Base-by-base conservation (phyloP, 1,140 invertebrate species). In the Mercenaria mercenaria region DNA sequence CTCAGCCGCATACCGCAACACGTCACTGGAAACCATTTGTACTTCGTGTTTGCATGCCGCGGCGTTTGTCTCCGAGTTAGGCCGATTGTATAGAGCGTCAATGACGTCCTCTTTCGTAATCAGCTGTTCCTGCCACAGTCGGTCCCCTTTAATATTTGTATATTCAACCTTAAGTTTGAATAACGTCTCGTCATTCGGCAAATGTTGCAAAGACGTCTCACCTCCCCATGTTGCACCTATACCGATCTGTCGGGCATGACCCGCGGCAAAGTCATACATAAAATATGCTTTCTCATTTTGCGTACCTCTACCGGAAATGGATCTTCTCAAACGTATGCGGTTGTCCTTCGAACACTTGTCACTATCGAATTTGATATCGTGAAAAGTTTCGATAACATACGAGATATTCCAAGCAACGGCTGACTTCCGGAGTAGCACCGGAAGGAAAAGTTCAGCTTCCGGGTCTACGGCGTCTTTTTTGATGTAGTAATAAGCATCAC, bases 331-430 rank as follows among this genome's bases (percentile, higher is more conserved):
- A 2, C 93, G 64, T 0, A 94, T 84, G 26, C 91, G 92, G 61
- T 93, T 89, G 34, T 94, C 94, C 34, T 89, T 91, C 6, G 90
- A 87, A 43, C 93, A 93, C 32, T 92, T 88, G 6, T 77, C 88
- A 13, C 88, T 79, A 0, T 90, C 80, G n/a, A 94, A 86, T 10
- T 34, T 20, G 2, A 92, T 91, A 0, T 91, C 93, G 89, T 93
- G 89, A 15, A 82, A 50, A 0, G 91, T 43, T 59, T 92, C 59
- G 0, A 92, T 52, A 13, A 82, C 59, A 8, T 93, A 84, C 13
- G 93, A 92, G 2, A 94, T 91, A 84, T 92, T 92, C 93, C 93
- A 93, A 15, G 92, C 92, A n/a, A 93, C 91, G 8, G 94, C 92
- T 6, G 92, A 83, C 79, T 93, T 94, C 29, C 94, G 81, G 69